A percentile compares a stretch with the other conserved stretches of the same genome.
These are phyloP conservation scores for Spatulosminthurus flaviceps DNA, from an alignment of 2,888 invertebrate genomes.

Conservation along the genomic window DNA sequence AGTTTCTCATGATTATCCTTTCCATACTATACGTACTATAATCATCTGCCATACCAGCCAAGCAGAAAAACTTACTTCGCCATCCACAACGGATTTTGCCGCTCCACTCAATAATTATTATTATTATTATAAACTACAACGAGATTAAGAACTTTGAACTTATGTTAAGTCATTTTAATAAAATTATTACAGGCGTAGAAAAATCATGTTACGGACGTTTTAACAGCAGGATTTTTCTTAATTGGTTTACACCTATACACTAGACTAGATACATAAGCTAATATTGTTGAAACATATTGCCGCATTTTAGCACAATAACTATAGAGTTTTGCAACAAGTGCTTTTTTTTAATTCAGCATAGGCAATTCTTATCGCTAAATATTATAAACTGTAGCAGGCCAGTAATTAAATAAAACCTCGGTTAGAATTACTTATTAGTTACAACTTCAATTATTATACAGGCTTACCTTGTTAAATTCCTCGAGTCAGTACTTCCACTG, in stretches of 20 bases:
- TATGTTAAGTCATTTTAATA: background rate
- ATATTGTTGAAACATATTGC: too few relatives aligned
- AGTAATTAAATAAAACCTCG: background rate
- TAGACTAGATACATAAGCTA: too few relatives aligned
- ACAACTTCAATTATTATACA: background rate
- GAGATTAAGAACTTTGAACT: constrained; percentile 5
- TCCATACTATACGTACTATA: background rate
- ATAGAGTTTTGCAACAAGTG: background rate
- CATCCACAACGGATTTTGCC: background rate
- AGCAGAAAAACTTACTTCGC: background rate
- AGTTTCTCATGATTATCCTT: constrained; percentile 7
- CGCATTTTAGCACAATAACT: too few relatives aligned
- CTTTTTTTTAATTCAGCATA: background rate
- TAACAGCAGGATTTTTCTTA: constrained; percentile 18
- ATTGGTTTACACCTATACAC: background rate
- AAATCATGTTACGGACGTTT: constrained; percentile 4
- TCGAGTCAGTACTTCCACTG: background rate
- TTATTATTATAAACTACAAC: too few relatives aligned
- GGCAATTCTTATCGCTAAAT: background rate
- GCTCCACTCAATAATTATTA: background rate
- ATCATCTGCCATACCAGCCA: constrained; percentile 23
- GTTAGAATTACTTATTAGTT: background rate
- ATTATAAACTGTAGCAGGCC: background rate
- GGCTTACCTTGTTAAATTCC: constrained; percentile 11
- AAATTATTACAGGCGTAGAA: background rate